Conservation (phyloP, 2,797 vertebrate species). For the Leucoraja ocellata region DNA sequence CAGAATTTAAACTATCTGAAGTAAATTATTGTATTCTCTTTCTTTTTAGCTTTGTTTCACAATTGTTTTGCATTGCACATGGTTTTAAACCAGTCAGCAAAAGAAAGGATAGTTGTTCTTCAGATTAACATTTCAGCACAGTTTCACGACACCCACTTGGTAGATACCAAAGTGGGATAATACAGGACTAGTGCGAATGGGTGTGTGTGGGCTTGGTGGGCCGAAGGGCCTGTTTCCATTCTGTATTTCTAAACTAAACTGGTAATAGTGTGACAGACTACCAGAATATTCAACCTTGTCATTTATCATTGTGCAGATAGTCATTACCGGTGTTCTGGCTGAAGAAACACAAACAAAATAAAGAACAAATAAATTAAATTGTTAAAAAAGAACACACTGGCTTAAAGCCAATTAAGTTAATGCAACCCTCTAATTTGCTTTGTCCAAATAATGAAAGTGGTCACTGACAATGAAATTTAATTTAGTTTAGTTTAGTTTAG, state of each 20-base stretch:
- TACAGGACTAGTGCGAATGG: too few relatives aligned
- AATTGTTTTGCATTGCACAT: too few relatives aligned
- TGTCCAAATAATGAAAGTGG: neutral
- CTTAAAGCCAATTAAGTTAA: neutral
- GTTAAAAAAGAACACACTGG: neutral
- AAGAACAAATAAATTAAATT: neutral
- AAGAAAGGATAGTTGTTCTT: neutral
- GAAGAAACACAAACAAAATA: neutral
- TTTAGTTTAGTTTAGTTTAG: too few relatives aligned
- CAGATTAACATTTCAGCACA: neutral
- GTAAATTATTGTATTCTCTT: too few relatives aligned
- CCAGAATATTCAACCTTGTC: neutral
- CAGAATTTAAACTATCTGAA: too few relatives aligned
- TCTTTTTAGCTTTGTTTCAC: too few relatives aligned
- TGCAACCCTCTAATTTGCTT: neutral
- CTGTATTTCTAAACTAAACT: too few relatives aligned
- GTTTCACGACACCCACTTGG: neutral
- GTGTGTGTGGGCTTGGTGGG: too few relatives aligned
- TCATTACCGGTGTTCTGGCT: neutral
- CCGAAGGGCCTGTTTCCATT: too few relatives aligned
- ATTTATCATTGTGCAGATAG: neutral
- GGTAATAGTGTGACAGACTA: neutral
- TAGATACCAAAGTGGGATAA: too few relatives aligned
- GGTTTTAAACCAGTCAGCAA: neutral
- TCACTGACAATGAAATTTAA: too few relatives aligned